These are phyloP conservation scores for Epistrophella euchroma DNA, from an alignment of 2,888 invertebrate species.

Conservation along the genomic window DNA sequence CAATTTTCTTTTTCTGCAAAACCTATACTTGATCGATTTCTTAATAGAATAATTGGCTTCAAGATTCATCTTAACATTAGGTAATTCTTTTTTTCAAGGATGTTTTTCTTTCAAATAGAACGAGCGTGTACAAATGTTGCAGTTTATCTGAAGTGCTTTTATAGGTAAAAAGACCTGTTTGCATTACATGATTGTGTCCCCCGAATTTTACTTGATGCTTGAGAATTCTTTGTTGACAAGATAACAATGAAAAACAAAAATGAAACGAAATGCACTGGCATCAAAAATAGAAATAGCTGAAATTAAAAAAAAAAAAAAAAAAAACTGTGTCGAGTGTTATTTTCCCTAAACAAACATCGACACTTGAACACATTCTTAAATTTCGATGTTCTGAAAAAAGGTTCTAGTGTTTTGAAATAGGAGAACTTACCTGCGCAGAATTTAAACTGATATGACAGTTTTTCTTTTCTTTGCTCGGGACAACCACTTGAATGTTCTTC, in stretches of 20 bases:
- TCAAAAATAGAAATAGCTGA: conserved; percentile 53
- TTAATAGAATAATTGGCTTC: conserved; percentile 63
- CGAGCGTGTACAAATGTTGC: conserved; percentile 11
- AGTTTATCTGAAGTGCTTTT: conserved; percentile 11
- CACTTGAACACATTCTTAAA: conserved; percentile 37
- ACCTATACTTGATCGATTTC: conserved; percentile 12
- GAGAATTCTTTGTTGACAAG: conserved; percentile 13
- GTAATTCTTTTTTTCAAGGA: conserved; percentile 38
- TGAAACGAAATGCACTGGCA: conserved; percentile 44
- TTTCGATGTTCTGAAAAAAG: conserved; percentile 14
- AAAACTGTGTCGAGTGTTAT: conserved; percentile 67
- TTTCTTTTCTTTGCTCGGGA: conserved; percentile 17
- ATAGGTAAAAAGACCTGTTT: conserved; percentile 37
- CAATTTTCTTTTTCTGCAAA: background rate
- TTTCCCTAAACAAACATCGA: conserved; percentile 50
- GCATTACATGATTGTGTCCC: conserved; percentile 2
- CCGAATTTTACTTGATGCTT: conserved; percentile 5
- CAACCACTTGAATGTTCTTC: conserved; percentile 15
- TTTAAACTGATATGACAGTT: conserved; percentile 56
- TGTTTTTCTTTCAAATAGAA: background rate
- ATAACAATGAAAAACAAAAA: conserved; percentile 39
- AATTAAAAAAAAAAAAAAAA: conserved; percentile 57
- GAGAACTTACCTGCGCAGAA: conserved; percentile 55
- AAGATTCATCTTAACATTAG: conserved; percentile 6
- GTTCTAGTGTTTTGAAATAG: conserved; percentile 28